Evolutionary conservation across 1,140 invertebrate genomes (phyloP).

Genomic region (Procambarus virginalis): DNA sequence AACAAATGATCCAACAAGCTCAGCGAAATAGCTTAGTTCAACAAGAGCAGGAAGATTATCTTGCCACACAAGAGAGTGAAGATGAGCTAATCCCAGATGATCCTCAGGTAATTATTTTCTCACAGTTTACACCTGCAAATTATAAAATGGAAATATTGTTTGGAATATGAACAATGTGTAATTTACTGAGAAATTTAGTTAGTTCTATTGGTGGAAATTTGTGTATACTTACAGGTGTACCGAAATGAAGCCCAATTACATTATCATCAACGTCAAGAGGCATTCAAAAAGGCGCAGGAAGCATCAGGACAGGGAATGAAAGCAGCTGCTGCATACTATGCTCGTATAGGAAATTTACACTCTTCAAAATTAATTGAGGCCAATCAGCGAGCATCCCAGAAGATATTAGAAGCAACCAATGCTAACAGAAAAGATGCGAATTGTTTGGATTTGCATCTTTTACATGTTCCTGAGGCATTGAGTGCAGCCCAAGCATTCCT

Average conservation of each 20-base stretch:
- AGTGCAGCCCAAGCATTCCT: slow-evolving; percentile 58
- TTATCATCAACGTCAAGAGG: slow-evolving; percentile 54
- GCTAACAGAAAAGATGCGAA: slow-evolving; percentile 47
- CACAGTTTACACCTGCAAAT: neutral
- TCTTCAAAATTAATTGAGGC: slow-evolving; percentile 39
- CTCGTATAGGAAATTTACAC: slow-evolving; percentile 51
- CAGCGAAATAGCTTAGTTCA: slow-evolving; percentile 25
- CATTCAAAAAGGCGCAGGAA: slow-evolving; percentile 54
- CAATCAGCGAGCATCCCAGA: slow-evolving; percentile 58
- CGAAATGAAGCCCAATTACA: slow-evolving; percentile 54
- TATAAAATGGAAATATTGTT: neutral
- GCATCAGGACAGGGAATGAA: slow-evolving; percentile 55
- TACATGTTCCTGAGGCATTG: slow-evolving; percentile 55
- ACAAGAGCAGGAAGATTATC: slow-evolving; percentile 8
- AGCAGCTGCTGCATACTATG: slow-evolving; percentile 52
- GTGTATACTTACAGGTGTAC: slow-evolving; percentile 24
- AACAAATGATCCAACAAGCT: slow-evolving; percentile 42
- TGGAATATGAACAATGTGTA: no score
- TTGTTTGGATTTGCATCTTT: slow-evolving; percentile 48
- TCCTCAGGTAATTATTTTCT: slow-evolving; percentile 42
- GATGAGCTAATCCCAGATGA: slow-evolving; percentile 40
- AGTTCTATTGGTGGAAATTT: neutral
- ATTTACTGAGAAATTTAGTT: no score
- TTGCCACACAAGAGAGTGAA: neutral
- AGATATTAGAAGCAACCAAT: slow-evolving; percentile 57